Evolutionary conservation across 1,140 invertebrate genomes (phyloP), one percentile per base, ranked within the genome.

Genomic region (Drosophila pseudoobscura): DNA sequence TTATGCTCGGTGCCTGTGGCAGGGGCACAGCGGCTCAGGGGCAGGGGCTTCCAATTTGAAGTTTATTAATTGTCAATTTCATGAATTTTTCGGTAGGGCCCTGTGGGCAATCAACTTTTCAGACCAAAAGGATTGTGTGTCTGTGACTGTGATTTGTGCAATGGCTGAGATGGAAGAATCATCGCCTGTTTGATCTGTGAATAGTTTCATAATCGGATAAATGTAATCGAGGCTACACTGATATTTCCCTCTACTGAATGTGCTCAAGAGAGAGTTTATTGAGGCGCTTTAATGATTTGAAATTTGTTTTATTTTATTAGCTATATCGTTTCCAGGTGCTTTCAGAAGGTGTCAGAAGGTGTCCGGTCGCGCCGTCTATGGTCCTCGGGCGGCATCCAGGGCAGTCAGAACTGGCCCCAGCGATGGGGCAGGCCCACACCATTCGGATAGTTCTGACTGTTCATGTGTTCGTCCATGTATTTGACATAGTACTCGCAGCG

Each of bases 11-110:
- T 13, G 41, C 13, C 31, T 50, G 29, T 41, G 44, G 17, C 39
- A 7, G 41, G 22, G 17, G 24, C 39, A 31, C 39, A 31, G 29
- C 7, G 29, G 29, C 17, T 1, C 24, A 6, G 29, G 29, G 7
- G 29, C 31, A 3, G 3, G 8, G 54, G 57, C 49, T 80, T 69
- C 68, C 80, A 65, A 65, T 74, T 64, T 74, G 47, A 66, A 80
- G 78, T 85, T 85, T 85, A 85, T 87, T 85, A 85, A 87, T 85
- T 85, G 80, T 64, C 80, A 84, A 83, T 84, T 83, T 75, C 64
- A 59, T 61, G 64, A 31, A 59, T 59, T 49, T 63, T 62, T 59
- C 24, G 52, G 20, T 44, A 57, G 78, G 8, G 74, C 50, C 62
- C 8, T 41, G 52, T 5, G n/a, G 44, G 35, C 26, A 69, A 69